Evolutionary conservation across 2,888 invertebrate species (phyloP).

Genomic region (Hyposoter dolosus): DNA sequence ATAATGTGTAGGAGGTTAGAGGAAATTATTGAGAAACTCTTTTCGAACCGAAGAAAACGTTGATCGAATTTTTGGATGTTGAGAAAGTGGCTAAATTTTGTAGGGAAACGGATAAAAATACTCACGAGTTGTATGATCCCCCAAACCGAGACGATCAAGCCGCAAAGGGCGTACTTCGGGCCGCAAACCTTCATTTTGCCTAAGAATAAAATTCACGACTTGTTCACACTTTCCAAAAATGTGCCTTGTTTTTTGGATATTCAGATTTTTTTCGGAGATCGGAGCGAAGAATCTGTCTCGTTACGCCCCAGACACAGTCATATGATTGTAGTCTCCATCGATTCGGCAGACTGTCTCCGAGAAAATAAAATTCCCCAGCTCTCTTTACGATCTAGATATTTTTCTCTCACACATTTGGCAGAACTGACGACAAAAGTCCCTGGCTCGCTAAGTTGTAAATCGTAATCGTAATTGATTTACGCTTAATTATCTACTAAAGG

Average conservation of each 20-base stretch:
- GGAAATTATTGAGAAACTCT: background rate
- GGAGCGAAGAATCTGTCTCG: constrained; percentile 56
- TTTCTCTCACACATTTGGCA: background rate
- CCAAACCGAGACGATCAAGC: constrained; percentile 96
- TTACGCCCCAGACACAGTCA: constrained; percentile 70
- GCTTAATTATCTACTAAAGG: constrained; percentile 44
- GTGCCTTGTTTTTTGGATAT: constrained; percentile 40
- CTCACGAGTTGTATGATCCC: constrained; percentile 97
- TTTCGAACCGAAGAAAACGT: background rate
- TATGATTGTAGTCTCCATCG: constrained; percentile 68
- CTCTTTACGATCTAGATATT: background rate
- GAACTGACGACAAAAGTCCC: constrained; percentile 11
- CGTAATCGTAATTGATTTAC: constrained; percentile 43
- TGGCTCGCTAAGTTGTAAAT: background rate
- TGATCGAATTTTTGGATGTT: background rate
- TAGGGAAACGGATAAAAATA: constrained; percentile 71
- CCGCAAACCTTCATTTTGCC: constrained; percentile 92
- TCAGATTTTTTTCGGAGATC: constrained; percentile 13
- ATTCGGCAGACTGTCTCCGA: constrained; percentile 42
- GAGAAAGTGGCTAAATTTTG: background rate
- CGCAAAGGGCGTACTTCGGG: constrained; percentile 96
- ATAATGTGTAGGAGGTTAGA: background rate
- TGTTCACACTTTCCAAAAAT: constrained; percentile 71
- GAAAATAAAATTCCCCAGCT: constrained; percentile 26
- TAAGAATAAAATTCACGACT: background rate